Percentiles rank a stretch among this genome's conserved stretches.
Conservation (phyloP, 2,113 vertebrate genomes). For the Pleuronectes platessa region DNA sequence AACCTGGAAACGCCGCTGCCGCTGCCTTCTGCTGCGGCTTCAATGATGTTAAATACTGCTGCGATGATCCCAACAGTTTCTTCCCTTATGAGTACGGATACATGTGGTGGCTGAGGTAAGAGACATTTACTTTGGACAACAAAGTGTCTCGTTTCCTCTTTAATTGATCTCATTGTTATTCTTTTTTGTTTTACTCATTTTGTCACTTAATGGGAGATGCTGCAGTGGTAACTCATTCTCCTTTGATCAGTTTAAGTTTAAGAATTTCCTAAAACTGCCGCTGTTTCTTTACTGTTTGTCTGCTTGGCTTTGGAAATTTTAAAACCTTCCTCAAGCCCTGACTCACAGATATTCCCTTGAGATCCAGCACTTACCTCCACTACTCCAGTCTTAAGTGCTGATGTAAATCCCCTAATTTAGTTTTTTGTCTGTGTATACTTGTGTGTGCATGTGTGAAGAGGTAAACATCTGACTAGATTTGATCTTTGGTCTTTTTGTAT, state of each 20-base stretch:
- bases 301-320: too few species aligned
- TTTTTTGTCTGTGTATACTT: too few species aligned
- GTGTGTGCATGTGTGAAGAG: too few species aligned
- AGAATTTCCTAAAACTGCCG: background rate
- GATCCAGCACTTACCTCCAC: background rate
- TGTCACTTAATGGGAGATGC: background rate
- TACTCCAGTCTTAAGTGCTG: background rate
- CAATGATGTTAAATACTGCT: conserved; percentile 93
- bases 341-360: background rate
- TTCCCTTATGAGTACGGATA: conserved; percentile 92
- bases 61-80: conserved; percentile 92
- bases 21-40: conserved; percentile 92
- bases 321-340: background rate
- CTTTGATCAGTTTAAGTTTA: background rate
- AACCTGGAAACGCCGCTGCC: conserved; percentile 79
- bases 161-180: background rate
- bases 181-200: background rate
- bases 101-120: conserved; percentile 96
- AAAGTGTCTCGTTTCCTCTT: background rate
- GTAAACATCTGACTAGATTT: too few species aligned
- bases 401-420: too few species aligned
- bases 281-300: background rate
- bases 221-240: background rate
- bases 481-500: background rate
- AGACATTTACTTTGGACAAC: too few species aligned